Conservation (phyloP, 2,113 vertebrate species). For the Arizona elegans region DNA sequence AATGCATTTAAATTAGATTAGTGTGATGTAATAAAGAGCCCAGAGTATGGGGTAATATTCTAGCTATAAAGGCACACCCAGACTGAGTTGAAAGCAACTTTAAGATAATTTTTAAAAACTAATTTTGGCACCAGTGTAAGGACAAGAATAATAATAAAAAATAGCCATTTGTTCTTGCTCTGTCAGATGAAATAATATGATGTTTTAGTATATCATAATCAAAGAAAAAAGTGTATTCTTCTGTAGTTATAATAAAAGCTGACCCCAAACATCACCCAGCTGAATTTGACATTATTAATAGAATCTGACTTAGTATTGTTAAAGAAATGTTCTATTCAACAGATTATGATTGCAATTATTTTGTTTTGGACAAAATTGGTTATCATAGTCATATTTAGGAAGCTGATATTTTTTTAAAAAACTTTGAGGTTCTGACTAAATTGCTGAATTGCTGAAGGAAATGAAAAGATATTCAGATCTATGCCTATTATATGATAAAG, state of each 20-base stretch:
- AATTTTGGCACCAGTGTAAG: conserved; percentile 65
- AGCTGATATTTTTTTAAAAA: background rate
- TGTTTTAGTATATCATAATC: background rate
- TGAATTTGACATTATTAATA: conserved; percentile 15
- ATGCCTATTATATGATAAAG: background rate
- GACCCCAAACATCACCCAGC: background rate
- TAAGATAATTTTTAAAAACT: conserved; percentile 67
- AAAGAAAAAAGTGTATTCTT: background rate
- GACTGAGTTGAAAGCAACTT: conserved; percentile 68
- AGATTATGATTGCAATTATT: background rate
- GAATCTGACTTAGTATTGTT: background rate
- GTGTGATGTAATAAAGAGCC: conserved; percentile 82
- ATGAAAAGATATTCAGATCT: background rate
- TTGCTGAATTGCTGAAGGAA: background rate
- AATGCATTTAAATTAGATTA: conserved; percentile 86
- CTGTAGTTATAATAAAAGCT: fast-evolving
- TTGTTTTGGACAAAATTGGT: background rate
- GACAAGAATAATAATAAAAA: conserved; percentile 41
- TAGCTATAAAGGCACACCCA: conserved; percentile 71
- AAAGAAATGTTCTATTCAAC: background rate
- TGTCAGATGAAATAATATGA: background rate
- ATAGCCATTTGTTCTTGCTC: background rate
- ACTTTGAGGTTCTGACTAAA: background rate
- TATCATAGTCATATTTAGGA: background rate
- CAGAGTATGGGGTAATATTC: conserved; percentile 67